These are phyloP conservation scores for Ardeotis arabs DNA, from an alignment of 2,113 vertebrate species.

Conservation along the genomic window DNA sequence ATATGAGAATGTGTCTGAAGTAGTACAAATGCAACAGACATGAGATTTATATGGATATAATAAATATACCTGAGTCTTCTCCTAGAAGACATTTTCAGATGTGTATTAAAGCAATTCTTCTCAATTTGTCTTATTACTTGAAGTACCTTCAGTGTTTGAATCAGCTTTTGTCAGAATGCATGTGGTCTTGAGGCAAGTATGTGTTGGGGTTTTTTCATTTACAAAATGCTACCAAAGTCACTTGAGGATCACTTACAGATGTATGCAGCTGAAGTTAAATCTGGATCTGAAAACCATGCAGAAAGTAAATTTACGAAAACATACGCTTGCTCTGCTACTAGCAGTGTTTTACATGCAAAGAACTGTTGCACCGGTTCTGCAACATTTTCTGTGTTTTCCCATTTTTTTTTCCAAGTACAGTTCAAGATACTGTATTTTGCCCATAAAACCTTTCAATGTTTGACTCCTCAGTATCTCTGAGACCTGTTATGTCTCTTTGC, in stretches of 20 bases:
- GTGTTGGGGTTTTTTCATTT: not conserved
- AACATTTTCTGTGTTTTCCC: not conserved
- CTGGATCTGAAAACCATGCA: not conserved
- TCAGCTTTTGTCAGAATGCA: not conserved
- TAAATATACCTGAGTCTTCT: not conserved
- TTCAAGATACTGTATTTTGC: not conserved
- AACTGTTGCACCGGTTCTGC: not conserved
- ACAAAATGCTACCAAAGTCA: not conserved
- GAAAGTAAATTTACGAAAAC: not conserved
- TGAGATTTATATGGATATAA: not conserved
- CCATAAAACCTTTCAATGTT: not conserved
- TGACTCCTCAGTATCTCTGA: not conserved
- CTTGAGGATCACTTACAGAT: not conserved
- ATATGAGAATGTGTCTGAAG: not conserved
- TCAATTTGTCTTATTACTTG: not conserved
- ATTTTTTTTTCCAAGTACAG: not conserved
- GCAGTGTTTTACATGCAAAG: not conserved
- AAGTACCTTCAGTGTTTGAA: not conserved
- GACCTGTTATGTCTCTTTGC: not conserved
- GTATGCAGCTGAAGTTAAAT: not conserved
- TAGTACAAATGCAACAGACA: not conserved
- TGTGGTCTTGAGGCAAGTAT: not conserved
- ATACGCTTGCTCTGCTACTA: not conserved
- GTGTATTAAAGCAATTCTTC: not conserved
- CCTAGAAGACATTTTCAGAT: not conserved